Conservation (phyloP, 2,888 invertebrate species). For the Xestoiulus laeticollis region DNA sequence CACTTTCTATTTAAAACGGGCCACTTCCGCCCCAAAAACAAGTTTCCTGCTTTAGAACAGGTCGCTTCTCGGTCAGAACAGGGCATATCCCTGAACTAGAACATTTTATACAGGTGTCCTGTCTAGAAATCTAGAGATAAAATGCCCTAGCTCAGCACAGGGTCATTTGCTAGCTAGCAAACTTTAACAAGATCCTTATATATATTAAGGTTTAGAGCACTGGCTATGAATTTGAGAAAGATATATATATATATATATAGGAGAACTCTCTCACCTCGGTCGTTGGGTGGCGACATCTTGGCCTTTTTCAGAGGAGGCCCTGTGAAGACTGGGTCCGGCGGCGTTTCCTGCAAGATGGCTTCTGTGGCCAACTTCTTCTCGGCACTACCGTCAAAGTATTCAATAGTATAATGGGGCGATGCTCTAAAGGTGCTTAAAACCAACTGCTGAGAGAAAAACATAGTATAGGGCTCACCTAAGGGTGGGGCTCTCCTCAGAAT, state of each 20-base stretch:
- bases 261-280: slow-evolving; percentile 59
- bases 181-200: too few relatives aligned
- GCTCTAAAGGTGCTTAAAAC: slow-evolving; percentile 85
- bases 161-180: too few relatives aligned
- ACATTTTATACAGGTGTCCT: too few relatives aligned
- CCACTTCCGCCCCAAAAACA: too few relatives aligned
- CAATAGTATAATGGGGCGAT: slow-evolving; percentile 47
- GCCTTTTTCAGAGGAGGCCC: slow-evolving; percentile 61
- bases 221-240: too few relatives aligned
- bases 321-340: slow-evolving; percentile 49
- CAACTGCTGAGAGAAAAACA: slow-evolving; percentile 66
- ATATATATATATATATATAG: too few relatives aligned
- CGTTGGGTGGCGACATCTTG: slow-evolving; percentile 59
- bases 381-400: slow-evolving; percentile 50
- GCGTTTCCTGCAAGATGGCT: slow-evolving; percentile 45
- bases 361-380: slow-evolving; percentile 52
- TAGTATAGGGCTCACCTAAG: slow-evolving; percentile 64
- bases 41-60: too few relatives aligned
- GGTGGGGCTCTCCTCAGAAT: slow-evolving; percentile 72
- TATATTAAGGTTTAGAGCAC: too few relatives aligned
- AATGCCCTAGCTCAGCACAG: too few relatives aligned
- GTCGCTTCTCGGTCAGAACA: too few relatives aligned
- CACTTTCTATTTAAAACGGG: neutral
- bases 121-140: too few relatives aligned
- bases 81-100: too few relatives aligned